Conservation (phyloP, 2,888 invertebrate genomes). For the Dasysyrphus tricinctus region DNA sequence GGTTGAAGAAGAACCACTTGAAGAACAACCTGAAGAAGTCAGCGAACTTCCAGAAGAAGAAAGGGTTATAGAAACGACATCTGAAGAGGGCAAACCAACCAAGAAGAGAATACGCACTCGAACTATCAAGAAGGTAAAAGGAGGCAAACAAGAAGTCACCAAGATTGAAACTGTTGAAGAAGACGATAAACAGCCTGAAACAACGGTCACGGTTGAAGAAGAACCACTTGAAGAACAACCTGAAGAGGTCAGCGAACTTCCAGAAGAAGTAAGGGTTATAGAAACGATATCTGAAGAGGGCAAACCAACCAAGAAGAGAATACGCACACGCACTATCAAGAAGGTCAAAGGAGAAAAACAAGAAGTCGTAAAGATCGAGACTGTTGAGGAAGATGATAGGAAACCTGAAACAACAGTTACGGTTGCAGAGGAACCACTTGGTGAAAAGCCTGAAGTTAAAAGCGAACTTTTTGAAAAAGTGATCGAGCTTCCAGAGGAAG, state of each 20-base stretch:
- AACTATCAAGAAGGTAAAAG: conserved; percentile 82
- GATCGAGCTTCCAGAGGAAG: conserved; percentile 80
- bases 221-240: conserved; percentile 77
- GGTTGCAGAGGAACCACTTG: conserved; percentile 61
- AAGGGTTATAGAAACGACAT: conserved; percentile 76
- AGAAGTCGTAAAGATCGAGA: background rate
- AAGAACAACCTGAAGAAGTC: background rate
- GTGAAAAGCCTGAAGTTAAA: conserved; percentile 77
- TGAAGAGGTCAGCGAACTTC: background rate
- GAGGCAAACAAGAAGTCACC: conserved; percentile 78
- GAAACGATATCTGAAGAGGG: background rate
- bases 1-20: too few relatives aligned
- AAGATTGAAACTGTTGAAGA: conserved; percentile 76
- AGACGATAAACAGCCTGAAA: conserved; percentile 79
- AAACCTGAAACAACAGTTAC: background rate
- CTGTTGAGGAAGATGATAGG: background rate
- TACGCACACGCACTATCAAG: background rate
- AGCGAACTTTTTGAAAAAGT: conserved; percentile 62
- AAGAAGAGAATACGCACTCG: conserved; percentile 78
- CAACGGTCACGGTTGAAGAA: conserved; percentile 79
- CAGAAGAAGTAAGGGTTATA: background rate
- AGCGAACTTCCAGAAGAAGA: conserved; percentile 77
- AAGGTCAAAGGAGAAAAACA: background rate
- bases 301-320: background rate
- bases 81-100: conserved; percentile 81